Percentiles rank a stretch among this genome's conserved stretches.
These are phyloP conservation scores for Coluber constrictor DNA, from an alignment of 2,797 vertebrate species.

Conservation along the genomic window DNA sequence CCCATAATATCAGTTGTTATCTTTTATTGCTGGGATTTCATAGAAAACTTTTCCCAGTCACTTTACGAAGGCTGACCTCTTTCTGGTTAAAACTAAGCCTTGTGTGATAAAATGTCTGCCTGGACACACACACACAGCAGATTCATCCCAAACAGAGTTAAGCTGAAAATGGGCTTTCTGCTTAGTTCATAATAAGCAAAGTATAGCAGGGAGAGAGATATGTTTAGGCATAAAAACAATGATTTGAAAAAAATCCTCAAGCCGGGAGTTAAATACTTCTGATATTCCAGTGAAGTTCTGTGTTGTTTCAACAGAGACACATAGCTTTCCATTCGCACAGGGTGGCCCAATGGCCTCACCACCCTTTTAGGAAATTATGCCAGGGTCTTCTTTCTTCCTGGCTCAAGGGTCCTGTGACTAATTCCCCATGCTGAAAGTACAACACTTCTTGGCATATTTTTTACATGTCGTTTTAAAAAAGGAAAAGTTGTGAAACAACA, in stretches of 20 bases:
- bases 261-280: background rate
- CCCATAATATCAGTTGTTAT: constrained; percentile 38
- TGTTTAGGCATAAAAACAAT: background rate
- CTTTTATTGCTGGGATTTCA: constrained; percentile 52
- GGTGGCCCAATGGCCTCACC: background rate
- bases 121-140: constrained; percentile 55
- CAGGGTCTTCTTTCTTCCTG: background rate
- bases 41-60: constrained; percentile 40
- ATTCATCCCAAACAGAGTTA: constrained; percentile 8
- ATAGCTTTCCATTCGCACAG: background rate
- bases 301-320: background rate
- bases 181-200: constrained; percentile 19
- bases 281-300: background rate
- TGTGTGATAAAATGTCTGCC: constrained; percentile 49
- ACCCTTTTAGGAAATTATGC: background rate
- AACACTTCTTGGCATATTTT: background rate
- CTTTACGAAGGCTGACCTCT: constrained; percentile 35
- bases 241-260: background rate
- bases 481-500: background rate
- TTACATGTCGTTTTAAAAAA: background rate
- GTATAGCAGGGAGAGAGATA: background rate
- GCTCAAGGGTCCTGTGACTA: background rate
- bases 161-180: constrained; percentile 41
- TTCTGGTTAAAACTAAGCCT: constrained; percentile 43
- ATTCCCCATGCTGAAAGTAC: background rate